Evolutionary conservation across 2,113 vertebrate species (phyloP), one percentile per base, ranked within the genome.

Genomic region (Etheostoma cragini): DNA sequence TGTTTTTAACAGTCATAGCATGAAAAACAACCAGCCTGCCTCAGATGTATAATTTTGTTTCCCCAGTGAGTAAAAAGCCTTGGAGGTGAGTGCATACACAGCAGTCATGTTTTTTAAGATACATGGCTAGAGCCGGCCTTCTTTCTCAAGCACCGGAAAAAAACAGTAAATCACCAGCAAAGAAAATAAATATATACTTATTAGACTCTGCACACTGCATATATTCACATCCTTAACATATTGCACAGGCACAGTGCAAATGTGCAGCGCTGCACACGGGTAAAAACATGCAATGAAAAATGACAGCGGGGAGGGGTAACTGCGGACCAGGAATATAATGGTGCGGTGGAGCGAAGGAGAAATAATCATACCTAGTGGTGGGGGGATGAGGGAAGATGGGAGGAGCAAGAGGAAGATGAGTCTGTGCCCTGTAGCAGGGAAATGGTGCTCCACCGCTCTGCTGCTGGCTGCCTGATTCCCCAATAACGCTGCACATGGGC

Each of bases 121-220:
- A 91, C 93, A 92, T 91, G 85, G 88, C 87, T 82, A 52, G 78
- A 77, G 83, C 84, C 52, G 54, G 83, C 84, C 84, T 84, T 89
- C 88, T 85, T 86, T 89, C 88, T 85, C 87, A 86, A 88, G 88
- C 90, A 90, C 69, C 42, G 61, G 79, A 88, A 92, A 91, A 58
- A 86, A 90, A 4, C 83, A 88, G 87, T 92, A 94, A 91, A 93
- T 94, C 91, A 94, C 85, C 83, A 85, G 85, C 82, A 91, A 87
- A 91, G 86, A 93, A 93, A 94, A 94, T 93, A 94, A 93, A 94
- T 94, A 91, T 91, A 93, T 90, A 91, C 91, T 93, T 92, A 93
- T 92, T 93, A 93, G 84, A 86, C 92, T 92, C 82, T 91, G 84
- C 89, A 90, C 81, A 84, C 85, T 89, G 93, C 88, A 93, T 94